Evolutionary conservation across 1,140 invertebrate genomes (phyloP).

Genomic region (Drosophila busckii): DNA sequence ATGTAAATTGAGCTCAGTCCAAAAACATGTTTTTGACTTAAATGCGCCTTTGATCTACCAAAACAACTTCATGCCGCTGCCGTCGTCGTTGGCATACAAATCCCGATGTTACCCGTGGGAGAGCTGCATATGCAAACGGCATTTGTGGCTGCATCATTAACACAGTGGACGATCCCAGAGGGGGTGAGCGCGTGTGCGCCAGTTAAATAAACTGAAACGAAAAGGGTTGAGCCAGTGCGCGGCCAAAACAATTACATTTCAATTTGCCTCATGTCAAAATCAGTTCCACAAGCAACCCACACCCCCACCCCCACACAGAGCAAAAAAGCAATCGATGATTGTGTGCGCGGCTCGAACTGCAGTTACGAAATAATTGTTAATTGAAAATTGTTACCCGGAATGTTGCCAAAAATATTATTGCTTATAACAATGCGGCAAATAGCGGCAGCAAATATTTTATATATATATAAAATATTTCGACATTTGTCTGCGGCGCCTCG

Average conservation of each 20-base stretch:
- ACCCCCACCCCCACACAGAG: neutral
- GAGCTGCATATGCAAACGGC: constrained; percentile 65
- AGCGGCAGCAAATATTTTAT: constrained; percentile 42
- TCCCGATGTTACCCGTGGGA: constrained; percentile 23
- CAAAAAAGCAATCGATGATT: no score
- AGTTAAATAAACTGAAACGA: constrained; percentile 33
- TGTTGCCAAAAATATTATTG: constrained; percentile 61
- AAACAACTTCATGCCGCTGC: constrained; percentile 7
- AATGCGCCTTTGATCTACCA: constrained; percentile 61
- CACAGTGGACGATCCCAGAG: constrained; percentile 9
- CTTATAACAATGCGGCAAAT: constrained; percentile 63
- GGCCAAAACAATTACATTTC: constrained; percentile 72
- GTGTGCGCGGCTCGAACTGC: no score
- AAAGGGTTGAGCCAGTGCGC: constrained; percentile 6
- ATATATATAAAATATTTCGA: constrained; percentile 6
- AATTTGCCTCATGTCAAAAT: constrained; percentile 68
- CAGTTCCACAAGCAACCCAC: constrained; percentile 38
- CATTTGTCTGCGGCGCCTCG: constrained; percentile 20
- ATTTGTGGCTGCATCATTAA: constrained; percentile 73
- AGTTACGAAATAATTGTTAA: constrained; percentile 64
- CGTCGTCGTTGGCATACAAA: constrained; percentile 2
- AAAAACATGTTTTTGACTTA: constrained; percentile 48
- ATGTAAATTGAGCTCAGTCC: constrained; percentile 42
- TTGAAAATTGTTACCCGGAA: constrained; percentile 60
- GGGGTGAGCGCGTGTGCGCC: neutral